These are phyloP conservation scores for Styela clava DNA, from an alignment of 23 tunicate species.

Conservation along the genomic window DNA sequence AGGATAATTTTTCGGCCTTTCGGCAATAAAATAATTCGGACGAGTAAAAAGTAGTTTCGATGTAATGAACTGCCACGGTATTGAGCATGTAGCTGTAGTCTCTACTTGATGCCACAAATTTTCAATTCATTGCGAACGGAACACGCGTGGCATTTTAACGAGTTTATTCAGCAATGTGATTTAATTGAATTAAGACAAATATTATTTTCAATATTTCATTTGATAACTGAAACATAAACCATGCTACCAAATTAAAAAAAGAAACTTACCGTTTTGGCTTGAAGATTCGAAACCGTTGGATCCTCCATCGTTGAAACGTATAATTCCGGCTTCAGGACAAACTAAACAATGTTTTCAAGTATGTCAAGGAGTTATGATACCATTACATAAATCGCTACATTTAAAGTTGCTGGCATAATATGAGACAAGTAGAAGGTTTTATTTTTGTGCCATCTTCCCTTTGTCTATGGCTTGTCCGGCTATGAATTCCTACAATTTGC, in stretches of 20 bases:
- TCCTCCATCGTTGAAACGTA: not conserved
- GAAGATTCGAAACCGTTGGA: not conserved
- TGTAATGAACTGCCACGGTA: not conserved
- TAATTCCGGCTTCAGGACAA: not conserved
- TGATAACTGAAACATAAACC: too few relatives aligned
- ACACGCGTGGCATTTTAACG: not conserved
- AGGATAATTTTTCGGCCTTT: too few relatives aligned
- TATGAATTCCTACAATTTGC: too few relatives aligned
- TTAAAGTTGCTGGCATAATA: too few relatives aligned
- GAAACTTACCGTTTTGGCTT: not conserved
- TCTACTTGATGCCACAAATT: not conserved
- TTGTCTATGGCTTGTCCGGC: too few relatives aligned
- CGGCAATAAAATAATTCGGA: too few relatives aligned
- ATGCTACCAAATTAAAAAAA: too few relatives aligned
- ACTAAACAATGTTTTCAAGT: not conserved
- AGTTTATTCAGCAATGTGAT: not conserved
- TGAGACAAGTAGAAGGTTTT: too few relatives aligned
- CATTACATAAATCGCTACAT: not conserved
- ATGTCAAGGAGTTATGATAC: not conserved
- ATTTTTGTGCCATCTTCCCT: too few relatives aligned
- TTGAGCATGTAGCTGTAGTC: not conserved
- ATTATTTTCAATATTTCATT: too few relatives aligned
- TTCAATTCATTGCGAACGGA: not conserved
- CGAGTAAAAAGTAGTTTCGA: too few relatives aligned
- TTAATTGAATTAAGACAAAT: too few relatives aligned